These are phyloP conservation scores for Sphaerophoria rueppellii DNA, from an alignment of 2,888 invertebrate species.

Conservation along the genomic window DNA sequence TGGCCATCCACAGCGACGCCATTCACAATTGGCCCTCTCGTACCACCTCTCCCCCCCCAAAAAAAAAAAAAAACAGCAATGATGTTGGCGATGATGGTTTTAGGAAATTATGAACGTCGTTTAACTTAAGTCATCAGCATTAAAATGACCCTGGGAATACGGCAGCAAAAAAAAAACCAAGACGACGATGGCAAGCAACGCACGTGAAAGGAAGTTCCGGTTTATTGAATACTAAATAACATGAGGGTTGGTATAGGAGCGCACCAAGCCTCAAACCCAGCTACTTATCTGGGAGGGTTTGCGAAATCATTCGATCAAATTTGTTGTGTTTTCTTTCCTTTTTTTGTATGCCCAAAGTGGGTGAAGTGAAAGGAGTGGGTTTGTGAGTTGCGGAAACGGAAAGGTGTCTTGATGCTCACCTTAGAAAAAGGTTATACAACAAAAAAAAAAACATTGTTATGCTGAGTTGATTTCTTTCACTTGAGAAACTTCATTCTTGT, in stretches of 20 bases:
- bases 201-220: slow-evolving; percentile 27
- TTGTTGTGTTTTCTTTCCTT: neutral
- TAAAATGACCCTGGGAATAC: neutral
- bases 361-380: no score
- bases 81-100: slow-evolving; percentile 11
- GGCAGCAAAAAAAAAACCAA: neutral
- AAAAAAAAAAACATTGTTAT: neutral
- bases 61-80: neutral
- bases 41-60: neutral
- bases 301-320: slow-evolving; percentile 5
- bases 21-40: neutral
- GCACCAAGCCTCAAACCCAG: neutral
- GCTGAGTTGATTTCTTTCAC: slow-evolving; percentile 11
- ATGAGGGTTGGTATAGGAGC: neutral
- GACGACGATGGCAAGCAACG: neutral
- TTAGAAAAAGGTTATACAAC: neutral
- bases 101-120: slow-evolving; percentile 31
- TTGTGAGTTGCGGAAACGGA: no score
- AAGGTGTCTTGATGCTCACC: no score
- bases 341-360: no score
- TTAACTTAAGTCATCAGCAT: slow-evolving; percentile 23
- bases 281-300: neutral
- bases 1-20: neutral
- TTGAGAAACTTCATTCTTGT: neutral
- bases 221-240: slow-evolving; percentile 31